Evolutionary conservation across 1,140 invertebrate genomes (phyloP), one percentile per base, ranked within the genome.

Genomic region (Drosophila tani): DNA sequence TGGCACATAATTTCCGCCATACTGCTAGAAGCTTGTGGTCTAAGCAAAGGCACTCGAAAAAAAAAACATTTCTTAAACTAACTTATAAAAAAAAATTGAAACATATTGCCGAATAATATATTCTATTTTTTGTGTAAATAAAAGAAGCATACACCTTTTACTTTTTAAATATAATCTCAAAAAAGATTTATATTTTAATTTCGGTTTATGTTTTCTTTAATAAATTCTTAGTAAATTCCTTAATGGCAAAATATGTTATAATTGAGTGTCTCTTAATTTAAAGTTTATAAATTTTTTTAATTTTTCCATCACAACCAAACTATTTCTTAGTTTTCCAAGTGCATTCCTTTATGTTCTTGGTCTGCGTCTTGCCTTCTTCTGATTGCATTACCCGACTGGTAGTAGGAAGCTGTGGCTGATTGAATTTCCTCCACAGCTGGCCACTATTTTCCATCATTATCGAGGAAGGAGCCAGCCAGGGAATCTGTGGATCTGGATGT

Each of bases 1-100:
- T 84, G 81, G 41, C 74, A 84, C 77, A 88, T 88, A 67, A 87
- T 84, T 75, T 87, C 60, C 83, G 76, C 47, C 73, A 63, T 63
- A 35, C 51, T 68, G 38, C 64, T 38, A 29, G 41, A n/a, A 59
- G 24, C 56, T 70, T 56, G 46, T 53, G 32, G 55, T 56, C 12
- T 5, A 1, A 19, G 12, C 6, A 38, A 7, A 38, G 15, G 14
- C 67, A 70, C 67, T 70, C 0, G 1, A 32, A 29, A 53, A 45
- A 58, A 32, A 0, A n/a, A n/a, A 12, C 4, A 17, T 8, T 12
- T 43, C 14, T 12, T 32, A 0, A 8, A 19, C 5, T 0, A 32
- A 21, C 1, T 32, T 2, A 29, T 15, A 1, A 4, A 12, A 6
- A 6, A 12, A 19, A 5, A 32, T 12, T 21, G 2, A 2, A 6